These are phyloP conservation scores for Phylloscopus whistleri DNA, from an alignment of 2,113 vertebrate species.

Conservation along the genomic window DNA sequence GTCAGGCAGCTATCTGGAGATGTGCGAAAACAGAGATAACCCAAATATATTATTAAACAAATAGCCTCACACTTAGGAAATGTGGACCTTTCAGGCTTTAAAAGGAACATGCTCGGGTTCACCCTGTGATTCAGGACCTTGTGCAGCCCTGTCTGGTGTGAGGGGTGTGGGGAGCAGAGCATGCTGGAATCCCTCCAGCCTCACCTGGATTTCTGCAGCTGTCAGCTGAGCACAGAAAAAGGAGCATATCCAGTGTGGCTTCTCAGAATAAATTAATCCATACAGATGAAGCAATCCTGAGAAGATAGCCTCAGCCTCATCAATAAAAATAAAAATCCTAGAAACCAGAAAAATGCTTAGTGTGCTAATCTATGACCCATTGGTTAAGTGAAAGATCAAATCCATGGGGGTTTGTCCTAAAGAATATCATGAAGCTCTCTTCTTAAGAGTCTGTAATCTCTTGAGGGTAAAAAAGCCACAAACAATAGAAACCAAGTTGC, in stretches of 20 bases:
- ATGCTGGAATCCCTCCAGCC: background rate
- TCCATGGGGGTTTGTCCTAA: background rate
- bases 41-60: background rate
- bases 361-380: background rate
- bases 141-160: background rate
- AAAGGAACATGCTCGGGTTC: background rate
- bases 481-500: background rate
- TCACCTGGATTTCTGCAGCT: background rate
- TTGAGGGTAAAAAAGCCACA: background rate
- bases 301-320: background rate
- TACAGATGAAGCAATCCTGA: background rate
- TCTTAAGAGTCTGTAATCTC: background rate
- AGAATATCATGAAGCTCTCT: background rate
- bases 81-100: background rate
- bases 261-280: background rate
- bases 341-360: background rate
- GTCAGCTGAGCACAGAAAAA: background rate
- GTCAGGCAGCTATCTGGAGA: background rate
- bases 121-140: rapidly evolving
- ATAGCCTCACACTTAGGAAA: background rate
- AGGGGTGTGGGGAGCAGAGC: rapidly evolving
- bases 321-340: background rate
- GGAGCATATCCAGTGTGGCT: rapidly evolving
- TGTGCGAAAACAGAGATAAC: slow-evolving; percentile 1
- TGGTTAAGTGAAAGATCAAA: background rate